Evolutionary conservation across 2,797 vertebrate genomes (phyloP).

Genomic region (Rhinella marina): DNA sequence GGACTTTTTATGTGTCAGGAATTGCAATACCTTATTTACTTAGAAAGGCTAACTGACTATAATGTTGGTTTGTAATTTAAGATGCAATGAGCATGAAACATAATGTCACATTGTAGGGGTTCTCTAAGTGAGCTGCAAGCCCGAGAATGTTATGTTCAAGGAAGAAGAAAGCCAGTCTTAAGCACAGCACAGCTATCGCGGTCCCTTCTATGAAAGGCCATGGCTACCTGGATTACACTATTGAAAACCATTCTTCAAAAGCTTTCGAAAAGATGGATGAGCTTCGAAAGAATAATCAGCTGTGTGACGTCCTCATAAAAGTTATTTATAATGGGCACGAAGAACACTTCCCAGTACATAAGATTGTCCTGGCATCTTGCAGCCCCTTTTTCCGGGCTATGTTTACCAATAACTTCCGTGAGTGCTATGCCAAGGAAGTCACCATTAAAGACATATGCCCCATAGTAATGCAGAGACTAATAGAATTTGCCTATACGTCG

Average conservation of each 20-base stretch:
- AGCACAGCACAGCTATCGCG: conserved; percentile 76
- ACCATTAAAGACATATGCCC: conserved; percentile 80
- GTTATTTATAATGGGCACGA: conserved; percentile 77
- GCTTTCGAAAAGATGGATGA: conserved; percentile 79
- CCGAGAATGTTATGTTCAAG: conserved; percentile 78
- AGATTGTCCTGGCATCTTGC: conserved; percentile 81
- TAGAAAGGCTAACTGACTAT: not conserved
- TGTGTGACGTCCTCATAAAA: conserved; percentile 81
- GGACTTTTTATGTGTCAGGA: not conserved
- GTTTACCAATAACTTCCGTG: conserved; percentile 84
- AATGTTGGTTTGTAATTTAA: not conserved
- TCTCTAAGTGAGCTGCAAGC: not conserved
- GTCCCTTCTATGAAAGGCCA: conserved; percentile 81
- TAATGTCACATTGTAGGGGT: not conserved
- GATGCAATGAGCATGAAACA: not conserved
- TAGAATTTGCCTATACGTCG: conserved; percentile 84
- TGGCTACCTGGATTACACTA: conserved; percentile 81
- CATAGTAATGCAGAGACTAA: conserved; percentile 78
- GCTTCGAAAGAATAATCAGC: conserved; percentile 74
- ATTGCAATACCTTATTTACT: not conserved
- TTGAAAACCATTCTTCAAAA: conserved; percentile 77
- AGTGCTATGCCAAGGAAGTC: conserved; percentile 78
- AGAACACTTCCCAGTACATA: conserved; percentile 81
- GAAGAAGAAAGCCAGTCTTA: conserved; percentile 70
- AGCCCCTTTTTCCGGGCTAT: conserved; percentile 85